These are phyloP conservation scores for Verasper variegatus DNA, from an alignment of 2,113 vertebrate genomes.

Conservation along the genomic window DNA sequence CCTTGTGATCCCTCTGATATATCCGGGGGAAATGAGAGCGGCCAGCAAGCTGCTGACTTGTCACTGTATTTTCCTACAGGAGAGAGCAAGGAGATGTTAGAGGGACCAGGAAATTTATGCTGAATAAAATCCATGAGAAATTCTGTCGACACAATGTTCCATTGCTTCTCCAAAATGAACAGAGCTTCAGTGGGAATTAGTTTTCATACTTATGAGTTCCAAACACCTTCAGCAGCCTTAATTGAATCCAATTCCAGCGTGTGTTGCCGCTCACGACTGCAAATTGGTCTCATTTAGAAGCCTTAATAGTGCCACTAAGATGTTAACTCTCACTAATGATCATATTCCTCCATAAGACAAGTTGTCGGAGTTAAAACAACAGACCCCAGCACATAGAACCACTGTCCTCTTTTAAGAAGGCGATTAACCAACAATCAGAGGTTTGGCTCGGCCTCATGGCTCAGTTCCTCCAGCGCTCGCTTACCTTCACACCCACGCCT, in stretches of 20 bases:
- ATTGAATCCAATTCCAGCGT: conserved; percentile 27
- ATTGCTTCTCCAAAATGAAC: not conserved
- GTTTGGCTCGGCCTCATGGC: not conserved
- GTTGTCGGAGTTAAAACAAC: not conserved
- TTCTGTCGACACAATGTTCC: not conserved
- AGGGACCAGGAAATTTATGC: not conserved
- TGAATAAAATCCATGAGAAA: not conserved
- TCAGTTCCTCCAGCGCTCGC: conserved; percentile 7
- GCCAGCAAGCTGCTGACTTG: conserved; percentile 44
- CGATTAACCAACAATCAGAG: not conserved
- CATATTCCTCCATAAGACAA: not conserved
- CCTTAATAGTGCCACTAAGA: not conserved
- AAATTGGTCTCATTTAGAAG: conserved; percentile 30
- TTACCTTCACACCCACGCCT: not conserved
- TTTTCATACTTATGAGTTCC: conserved; percentile 10
- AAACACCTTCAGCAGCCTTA: conserved; percentile 5
- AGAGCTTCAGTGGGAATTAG: not conserved
- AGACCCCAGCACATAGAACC: conserved; percentile 6
- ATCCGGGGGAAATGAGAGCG: conserved; percentile 41
- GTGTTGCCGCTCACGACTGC: not conserved
- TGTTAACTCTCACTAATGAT: conserved; percentile 12
- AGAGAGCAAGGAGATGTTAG: not conserved
- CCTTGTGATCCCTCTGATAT: conserved; percentile 53
- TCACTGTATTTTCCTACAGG: not conserved
- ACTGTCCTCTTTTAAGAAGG: not conserved